phyloP scores from a whole-genome alignment of 2,113 vertebrate genomes.

The Cottus gobio region DNA sequence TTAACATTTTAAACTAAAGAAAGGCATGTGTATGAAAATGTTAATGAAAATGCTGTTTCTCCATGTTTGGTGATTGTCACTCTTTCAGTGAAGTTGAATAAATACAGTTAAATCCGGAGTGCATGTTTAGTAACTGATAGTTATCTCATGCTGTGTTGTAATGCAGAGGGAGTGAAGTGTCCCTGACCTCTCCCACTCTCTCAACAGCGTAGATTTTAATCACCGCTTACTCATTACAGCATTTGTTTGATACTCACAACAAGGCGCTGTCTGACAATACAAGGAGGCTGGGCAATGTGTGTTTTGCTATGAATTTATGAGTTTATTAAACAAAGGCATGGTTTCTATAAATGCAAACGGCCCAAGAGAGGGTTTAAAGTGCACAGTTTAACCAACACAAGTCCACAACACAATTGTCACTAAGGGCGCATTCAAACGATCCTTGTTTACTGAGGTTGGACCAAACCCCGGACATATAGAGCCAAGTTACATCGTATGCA shows the following conservation, averaged over 20 bases:
- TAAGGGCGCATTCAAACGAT: background rate
- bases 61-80: background rate
- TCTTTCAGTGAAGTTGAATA: background rate
- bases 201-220: constrained; percentile 11
- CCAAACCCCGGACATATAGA: too few species aligned
- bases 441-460: background rate
- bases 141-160: background rate
- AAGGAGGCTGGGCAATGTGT: constrained; percentile 19
- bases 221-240: background rate
- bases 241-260: constrained; percentile 2
- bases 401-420: background rate
- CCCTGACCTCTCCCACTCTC: constrained; percentile 29
- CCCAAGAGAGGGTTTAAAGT: background rate
- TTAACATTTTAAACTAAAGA: background rate
- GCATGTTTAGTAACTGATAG: background rate
- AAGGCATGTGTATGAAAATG: background rate
- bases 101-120: background rate
- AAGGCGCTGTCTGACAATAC: background rate
- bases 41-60: background rate
- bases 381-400: background rate
- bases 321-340: constrained; percentile 4
- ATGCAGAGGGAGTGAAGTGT: background rate
- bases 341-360: background rate
- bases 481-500: background rate
- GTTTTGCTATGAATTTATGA: background rate